Conservation (phyloP, 1,140 invertebrate species). For the Thaumetopoea pityocampa region DNA sequence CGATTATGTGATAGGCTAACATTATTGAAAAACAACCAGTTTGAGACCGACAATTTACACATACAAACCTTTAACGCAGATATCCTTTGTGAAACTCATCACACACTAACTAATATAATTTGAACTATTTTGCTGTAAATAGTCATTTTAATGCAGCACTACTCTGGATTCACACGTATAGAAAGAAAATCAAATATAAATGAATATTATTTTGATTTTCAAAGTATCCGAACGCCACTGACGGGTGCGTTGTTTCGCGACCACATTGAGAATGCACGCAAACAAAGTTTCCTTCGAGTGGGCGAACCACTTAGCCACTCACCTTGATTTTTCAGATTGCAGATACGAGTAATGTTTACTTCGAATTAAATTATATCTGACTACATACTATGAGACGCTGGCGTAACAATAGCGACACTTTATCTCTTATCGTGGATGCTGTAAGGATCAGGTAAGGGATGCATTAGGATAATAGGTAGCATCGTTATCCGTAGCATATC, state of each 20-base stretch:
- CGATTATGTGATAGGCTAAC: too few relatives aligned
- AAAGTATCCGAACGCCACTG: neutral
- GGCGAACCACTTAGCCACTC: slow-evolving; percentile 21
- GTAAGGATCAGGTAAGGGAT: too few relatives aligned
- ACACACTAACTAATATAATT: slow-evolving; percentile 68
- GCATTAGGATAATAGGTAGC: too few relatives aligned
- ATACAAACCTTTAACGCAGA: slow-evolving; percentile 20
- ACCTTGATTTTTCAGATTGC: slow-evolving; percentile 46
- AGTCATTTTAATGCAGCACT: slow-evolving; percentile 47
- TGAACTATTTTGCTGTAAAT: slow-evolving; percentile 73
- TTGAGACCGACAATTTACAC: too few relatives aligned
- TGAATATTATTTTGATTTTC: neutral
- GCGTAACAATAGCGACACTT: too few relatives aligned
- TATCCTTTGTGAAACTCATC: slow-evolving; percentile 21
- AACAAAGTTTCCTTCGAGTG: slow-evolving; percentile 33
- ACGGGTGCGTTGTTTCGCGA: slow-evolving; percentile 17
- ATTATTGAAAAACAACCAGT: too few relatives aligned
- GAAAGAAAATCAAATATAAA: slow-evolving; percentile 5
- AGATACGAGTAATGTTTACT: too few relatives aligned
- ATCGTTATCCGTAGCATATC: too few relatives aligned
- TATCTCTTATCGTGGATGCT: too few relatives aligned
- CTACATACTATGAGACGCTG: too few relatives aligned
- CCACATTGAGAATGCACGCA: slow-evolving; percentile 24
- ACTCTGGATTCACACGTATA: slow-evolving; percentile 1
- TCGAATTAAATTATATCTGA: too few relatives aligned